A percentile compares a stretch with the other conserved stretches of the same genome.
These are phyloP conservation scores for Sorex araneus DNA, from an alignment of 2,113 vertebrate species.

Conservation along the genomic window DNA sequence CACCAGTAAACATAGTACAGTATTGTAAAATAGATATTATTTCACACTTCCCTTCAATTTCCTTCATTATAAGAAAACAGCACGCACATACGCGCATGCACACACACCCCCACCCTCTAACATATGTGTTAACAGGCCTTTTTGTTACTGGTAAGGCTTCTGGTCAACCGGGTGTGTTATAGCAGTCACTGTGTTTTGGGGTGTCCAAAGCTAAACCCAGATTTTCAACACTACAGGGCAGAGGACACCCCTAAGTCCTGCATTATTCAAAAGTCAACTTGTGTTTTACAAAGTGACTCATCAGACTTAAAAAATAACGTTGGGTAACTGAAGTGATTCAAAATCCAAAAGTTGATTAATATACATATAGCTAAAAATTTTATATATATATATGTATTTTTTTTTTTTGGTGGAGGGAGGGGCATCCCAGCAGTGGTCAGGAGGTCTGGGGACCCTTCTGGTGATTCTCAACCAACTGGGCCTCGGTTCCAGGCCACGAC, in stretches of 20 bases:
- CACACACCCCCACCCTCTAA: too few relatives aligned
- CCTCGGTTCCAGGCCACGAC: too few relatives aligned
- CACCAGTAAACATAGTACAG: background rate
- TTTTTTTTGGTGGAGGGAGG: too few relatives aligned
- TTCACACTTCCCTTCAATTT: background rate
- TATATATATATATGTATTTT: too few relatives aligned
- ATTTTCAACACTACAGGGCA: background rate
- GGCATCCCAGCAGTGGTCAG: too few relatives aligned
- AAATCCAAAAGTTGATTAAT: background rate
- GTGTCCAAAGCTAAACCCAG: background rate
- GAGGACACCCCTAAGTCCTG: background rate
- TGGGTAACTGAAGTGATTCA: conserved; percentile 34
- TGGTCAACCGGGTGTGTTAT: background rate
- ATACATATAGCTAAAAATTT: too few relatives aligned
- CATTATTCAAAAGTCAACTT: background rate
- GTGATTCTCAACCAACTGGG: too few relatives aligned
- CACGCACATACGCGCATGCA: too few relatives aligned
- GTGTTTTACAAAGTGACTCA: background rate
- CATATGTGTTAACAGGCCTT: too few relatives aligned
- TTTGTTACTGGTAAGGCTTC: too few relatives aligned
- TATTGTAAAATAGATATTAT: background rate
- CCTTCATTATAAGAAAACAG: background rate
- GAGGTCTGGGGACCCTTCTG: too few relatives aligned
- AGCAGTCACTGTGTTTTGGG: background rate
- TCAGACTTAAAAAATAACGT: background rate